These are phyloP conservation scores for Corythoichthys intestinalis DNA, from an alignment of 2,113 vertebrate genomes.

Conservation along the genomic window DNA sequence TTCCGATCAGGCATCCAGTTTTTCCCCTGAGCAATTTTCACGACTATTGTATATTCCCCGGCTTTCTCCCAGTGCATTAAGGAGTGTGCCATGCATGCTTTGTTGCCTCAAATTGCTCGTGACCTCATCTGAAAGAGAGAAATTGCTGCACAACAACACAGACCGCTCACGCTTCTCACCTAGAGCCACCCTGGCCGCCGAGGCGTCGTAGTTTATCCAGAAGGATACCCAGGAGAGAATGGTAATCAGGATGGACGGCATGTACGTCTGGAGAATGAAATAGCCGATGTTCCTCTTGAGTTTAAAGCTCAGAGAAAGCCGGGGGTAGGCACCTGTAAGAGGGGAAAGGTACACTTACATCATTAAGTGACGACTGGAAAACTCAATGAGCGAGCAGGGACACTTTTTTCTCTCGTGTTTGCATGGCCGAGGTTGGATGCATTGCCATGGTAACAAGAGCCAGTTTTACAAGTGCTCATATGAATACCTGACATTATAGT, in stretches of 20 bases:
- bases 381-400: slow-evolving; percentile 33
- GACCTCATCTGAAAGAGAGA: slow-evolving; percentile 21
- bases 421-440: slow-evolving; percentile 52
- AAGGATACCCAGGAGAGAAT: slow-evolving; percentile 75
- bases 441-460: slow-evolving; percentile 64
- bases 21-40: neutral
- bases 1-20: slow-evolving; percentile 8
- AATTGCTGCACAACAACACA: slow-evolving; percentile 8
- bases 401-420: slow-evolving; percentile 60
- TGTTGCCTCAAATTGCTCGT: slow-evolving; percentile 4
- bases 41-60: neutral
- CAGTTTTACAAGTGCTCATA: slow-evolving; percentile 7
- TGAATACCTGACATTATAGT: slow-evolving; percentile 17
- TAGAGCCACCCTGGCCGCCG: slow-evolving; percentile 91
- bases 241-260: slow-evolving; percentile 75
- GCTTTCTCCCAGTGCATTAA: neutral
- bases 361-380: neutral
- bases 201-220: slow-evolving; percentile 89
- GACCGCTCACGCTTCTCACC: slow-evolving; percentile 66
- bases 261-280: slow-evolving; percentile 95
- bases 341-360: neutral
- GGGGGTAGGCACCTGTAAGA: slow-evolving; percentile 85
- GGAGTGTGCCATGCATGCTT: neutral
- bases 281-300: slow-evolving; percentile 96
- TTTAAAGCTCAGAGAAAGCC: slow-evolving; percentile 94